Evolutionary conservation across 2,113 vertebrate genomes (phyloP), one percentile per base, ranked within the genome.

Genomic region (Microtus richardsoni): DNA sequence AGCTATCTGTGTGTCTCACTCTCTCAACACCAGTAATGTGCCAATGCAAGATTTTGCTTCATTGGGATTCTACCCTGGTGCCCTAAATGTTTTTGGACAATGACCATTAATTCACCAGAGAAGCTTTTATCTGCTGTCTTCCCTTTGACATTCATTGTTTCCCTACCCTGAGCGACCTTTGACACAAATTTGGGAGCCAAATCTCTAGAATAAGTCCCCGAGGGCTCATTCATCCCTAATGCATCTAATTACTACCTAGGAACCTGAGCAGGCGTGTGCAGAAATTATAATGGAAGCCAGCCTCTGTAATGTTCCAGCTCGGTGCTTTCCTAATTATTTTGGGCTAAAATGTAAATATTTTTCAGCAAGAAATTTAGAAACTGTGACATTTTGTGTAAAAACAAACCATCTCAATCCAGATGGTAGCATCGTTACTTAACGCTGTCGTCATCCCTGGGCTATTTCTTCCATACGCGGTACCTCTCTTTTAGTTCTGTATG

Each of bases 101-200:
- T 44, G 71, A 33, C 41, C 39, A 58, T 19, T 22, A 89, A 84
- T 87, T 62, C 14, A 36, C 64, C 78, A 91, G 86, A 80, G 74
- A 95, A 79, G 91, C 41, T 92, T 95, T 92, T 93, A 58, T 96
- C 83, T 66, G 2, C 44, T 1, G 0, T n/a, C 44, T 93, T 86
- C 68, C 26, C 92, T 47, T 91, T 89, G 83, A 58, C 87, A 64
- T 33, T 68, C 94, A 88, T 71, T 58, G 58, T 33, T 54, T 54
- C 62, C 78, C 89, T 54, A 58, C 7, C 44, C 41, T 41, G 44
- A 54, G 36, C 91, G 89, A 96, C 91, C 96, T 66, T 91, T 97
- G 97, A 97, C 89, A 94, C 93, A 87, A 91, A 96, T 96, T 95
- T 58, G 58, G 86, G 85, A 86, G 83, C 30, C 58, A 79, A 54